Conservation (phyloP, 2,113 vertebrate species). For the Pomatorhinus ruficollis region DNA sequence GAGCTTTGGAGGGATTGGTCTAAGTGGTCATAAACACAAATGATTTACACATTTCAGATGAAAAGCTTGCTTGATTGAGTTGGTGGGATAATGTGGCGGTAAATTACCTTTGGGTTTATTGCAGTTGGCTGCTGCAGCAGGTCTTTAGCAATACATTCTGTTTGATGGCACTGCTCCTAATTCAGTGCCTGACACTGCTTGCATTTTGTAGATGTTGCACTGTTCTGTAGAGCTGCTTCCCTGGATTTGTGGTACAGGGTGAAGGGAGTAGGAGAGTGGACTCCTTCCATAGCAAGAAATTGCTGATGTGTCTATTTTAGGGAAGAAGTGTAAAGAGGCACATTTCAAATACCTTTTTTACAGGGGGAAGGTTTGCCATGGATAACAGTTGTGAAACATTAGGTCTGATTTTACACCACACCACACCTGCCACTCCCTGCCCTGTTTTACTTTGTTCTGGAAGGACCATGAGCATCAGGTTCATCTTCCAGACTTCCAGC, state of each 20-base stretch:
- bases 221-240: neutral
- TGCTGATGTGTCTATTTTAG: neutral
- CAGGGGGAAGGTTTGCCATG: neutral
- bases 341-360: neutral
- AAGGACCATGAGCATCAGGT: neutral
- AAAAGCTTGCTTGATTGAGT: neutral
- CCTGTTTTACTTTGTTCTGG: neutral
- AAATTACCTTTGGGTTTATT: constrained; percentile 16
- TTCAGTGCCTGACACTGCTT: neutral
- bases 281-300: neutral
- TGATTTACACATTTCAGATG: constrained; percentile 5
- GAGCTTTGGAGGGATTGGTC: neutral
- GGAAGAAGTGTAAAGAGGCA: neutral
- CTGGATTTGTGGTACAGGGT: neutral
- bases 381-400: neutral
- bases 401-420: neutral
- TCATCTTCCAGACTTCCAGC: neutral
- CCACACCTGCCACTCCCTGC: neutral
- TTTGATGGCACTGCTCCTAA: neutral
- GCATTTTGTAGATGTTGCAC: neutral
- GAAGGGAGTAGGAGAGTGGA: neutral
- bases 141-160: neutral
- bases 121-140: neutral
- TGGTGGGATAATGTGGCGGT: neutral
- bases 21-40: neutral